Evolutionary conservation across 2,888 invertebrate genomes (phyloP).

Genomic region (Polyploca ridens): DNA sequence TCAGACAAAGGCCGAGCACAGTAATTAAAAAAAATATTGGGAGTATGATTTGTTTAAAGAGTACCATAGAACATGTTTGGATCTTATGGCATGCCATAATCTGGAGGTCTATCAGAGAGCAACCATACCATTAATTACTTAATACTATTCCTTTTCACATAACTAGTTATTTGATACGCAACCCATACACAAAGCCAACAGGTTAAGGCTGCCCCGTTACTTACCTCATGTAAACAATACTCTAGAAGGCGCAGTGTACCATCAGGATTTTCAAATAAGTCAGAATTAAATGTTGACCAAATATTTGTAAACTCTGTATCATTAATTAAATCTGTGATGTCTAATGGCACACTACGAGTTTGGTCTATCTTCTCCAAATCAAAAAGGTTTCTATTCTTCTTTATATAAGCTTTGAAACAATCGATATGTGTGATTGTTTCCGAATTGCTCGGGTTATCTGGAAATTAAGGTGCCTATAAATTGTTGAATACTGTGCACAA

Average conservation of each 20-base stretch:
- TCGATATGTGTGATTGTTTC: constrained; percentile 52
- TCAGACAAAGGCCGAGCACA: too few species aligned
- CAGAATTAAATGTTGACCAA: constrained; percentile 87
- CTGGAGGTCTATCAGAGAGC: too few species aligned
- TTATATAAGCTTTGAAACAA: constrained; percentile 61
- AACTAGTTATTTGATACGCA: too few species aligned
- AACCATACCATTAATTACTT: too few species aligned
- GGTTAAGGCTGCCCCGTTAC: constrained; percentile 10
- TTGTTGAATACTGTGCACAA: too few species aligned
- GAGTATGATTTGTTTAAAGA: too few species aligned
- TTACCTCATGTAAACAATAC: constrained; percentile 91
- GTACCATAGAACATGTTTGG: too few species aligned
- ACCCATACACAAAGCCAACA: too few species aligned
- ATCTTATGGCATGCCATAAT: too few species aligned
- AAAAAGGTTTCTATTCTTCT: constrained; percentile 72
- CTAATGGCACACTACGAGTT: constrained; percentile 83
- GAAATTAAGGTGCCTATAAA: constrained; percentile 22
- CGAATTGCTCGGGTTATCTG: constrained; percentile 61
- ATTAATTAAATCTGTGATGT: constrained; percentile 80
- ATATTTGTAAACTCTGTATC: constrained; percentile 83
- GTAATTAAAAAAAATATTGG: too few species aligned
- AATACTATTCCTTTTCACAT: too few species aligned
- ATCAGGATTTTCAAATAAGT: constrained; percentile 88
- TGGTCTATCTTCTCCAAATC: constrained; percentile 84
- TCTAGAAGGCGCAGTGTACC: constrained; percentile 88